A percentile compares a stretch with the other conserved stretches of the same genome.
Evolutionary conservation across 2,888 invertebrate genomes (phyloP).

Genomic region (Loripinus fragilis): DNA sequence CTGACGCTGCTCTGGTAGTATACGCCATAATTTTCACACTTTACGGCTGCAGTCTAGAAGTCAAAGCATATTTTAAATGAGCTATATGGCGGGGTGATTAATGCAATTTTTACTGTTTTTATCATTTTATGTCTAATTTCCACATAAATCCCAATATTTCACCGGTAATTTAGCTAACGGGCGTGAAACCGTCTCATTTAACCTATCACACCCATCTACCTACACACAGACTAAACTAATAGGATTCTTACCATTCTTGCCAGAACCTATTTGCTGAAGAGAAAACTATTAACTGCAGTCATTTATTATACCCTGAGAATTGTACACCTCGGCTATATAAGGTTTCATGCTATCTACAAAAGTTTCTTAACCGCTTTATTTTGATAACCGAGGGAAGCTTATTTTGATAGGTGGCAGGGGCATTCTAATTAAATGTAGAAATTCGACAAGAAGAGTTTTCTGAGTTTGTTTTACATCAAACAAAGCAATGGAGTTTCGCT

Average conservation of each 20-base stretch:
- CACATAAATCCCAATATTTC: conserved; percentile 18
- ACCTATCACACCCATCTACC: conserved; percentile 17
- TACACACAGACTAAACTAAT: conserved; percentile 18
- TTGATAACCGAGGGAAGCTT: no score
- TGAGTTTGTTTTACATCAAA: no score
- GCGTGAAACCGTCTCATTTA: conserved; percentile 18
- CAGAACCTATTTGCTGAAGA: conserved; percentile 2
- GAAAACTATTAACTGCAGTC: conserved; percentile 17
- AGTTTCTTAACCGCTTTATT: no score
- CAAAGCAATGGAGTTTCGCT: no score
- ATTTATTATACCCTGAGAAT: neutral
- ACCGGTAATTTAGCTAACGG: conserved; percentile 19
- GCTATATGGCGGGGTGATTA: conserved; percentile 3
- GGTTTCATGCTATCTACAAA: neutral
- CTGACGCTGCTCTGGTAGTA: no score
- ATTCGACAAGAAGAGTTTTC: neutral
- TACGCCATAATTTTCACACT: no score
- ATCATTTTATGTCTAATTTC: conserved; percentile 14
- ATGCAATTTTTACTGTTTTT: conserved; percentile 4
- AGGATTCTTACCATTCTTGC: conserved; percentile 16
- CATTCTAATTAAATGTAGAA: no score
- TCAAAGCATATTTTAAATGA: neutral
- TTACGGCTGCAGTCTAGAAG: no score
- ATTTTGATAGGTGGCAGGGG: no score
- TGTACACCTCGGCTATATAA: neutral